A percentile compares a stretch with the other conserved stretches of the same genome.
Evolutionary conservation across 2,113 vertebrate species (phyloP).

Genomic region (Eolophus roseicapilla): DNA sequence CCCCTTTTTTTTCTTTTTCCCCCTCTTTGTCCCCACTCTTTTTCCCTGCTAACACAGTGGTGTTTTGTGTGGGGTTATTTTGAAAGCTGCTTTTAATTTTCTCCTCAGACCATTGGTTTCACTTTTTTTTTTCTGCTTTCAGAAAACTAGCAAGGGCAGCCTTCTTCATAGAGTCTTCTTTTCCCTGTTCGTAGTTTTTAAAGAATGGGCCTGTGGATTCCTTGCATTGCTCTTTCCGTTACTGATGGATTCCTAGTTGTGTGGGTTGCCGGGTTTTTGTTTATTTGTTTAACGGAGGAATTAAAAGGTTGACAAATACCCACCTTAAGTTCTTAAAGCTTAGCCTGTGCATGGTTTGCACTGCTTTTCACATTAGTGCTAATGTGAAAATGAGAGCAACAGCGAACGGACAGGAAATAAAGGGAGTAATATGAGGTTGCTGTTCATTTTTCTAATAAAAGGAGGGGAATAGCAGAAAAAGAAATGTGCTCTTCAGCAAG

Average conservation of each 20-base stretch:
- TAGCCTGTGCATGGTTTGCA: background rate
- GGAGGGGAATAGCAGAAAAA: background rate
- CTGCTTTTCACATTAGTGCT: background rate
- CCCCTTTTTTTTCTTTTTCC: background rate
- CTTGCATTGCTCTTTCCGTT: background rate
- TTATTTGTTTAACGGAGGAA: background rate
- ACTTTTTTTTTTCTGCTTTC: background rate
- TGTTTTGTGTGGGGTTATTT: slow-evolving; percentile 39
- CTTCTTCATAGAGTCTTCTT: background rate
- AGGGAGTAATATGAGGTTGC: background rate
- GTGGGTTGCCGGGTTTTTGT: background rate
- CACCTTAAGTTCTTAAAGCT: background rate
- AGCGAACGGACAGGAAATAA: background rate
- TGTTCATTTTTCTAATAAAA: background rate
- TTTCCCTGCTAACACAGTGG: background rate
- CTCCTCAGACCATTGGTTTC: background rate
- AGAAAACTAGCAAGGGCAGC: background rate
- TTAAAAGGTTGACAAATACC: background rate
- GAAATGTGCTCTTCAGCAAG: background rate
- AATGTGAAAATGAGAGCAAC: background rate
- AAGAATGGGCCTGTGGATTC: background rate
- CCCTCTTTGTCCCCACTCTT: background rate
- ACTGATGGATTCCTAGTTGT: background rate
- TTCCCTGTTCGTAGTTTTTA: background rate
- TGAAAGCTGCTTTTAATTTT: slow-evolving; percentile 43